Evolutionary conservation across 2,113 vertebrate species (phyloP).

Genomic region (Daubentonia madagascariensis): DNA sequence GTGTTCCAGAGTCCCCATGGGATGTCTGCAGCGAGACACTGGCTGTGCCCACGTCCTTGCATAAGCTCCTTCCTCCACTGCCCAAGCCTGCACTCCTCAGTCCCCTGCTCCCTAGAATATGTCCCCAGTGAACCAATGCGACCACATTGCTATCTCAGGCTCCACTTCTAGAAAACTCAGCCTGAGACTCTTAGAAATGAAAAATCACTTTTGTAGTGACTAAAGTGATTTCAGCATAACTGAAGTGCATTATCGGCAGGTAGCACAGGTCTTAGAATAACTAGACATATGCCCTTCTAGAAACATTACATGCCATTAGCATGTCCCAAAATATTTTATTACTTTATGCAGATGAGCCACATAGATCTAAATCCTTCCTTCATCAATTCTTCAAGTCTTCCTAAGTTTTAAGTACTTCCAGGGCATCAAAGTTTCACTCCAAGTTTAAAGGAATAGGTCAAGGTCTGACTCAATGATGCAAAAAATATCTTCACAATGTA

Average conservation of each 20-base stretch:
- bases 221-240: not conserved
- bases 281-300: not conserved
- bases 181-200: not conserved
- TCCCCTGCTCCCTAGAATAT: not conserved
- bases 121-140: not conserved
- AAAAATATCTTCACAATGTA: constrained; percentile 21
- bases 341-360: not conserved
- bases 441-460: not conserved
- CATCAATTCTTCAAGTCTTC: not conserved
- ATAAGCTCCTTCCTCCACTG: not conserved
- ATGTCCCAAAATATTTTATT: not conserved
- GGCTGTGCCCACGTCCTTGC: not conserved
- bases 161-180: not conserved
- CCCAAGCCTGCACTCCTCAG: not conserved
- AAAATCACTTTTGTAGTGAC: not conserved
- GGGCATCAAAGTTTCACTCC: not conserved
- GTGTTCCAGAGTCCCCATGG: not conserved
- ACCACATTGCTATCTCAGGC: not conserved
- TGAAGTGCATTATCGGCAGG: not conserved
- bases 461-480: constrained; percentile 35
- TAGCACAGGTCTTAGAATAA: not conserved
- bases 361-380: no score
- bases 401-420: not conserved
- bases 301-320: not conserved
- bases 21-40: not conserved